Conservation (phyloP, 2,113 vertebrate genomes). For the Mesocricetus auratus region DNA sequence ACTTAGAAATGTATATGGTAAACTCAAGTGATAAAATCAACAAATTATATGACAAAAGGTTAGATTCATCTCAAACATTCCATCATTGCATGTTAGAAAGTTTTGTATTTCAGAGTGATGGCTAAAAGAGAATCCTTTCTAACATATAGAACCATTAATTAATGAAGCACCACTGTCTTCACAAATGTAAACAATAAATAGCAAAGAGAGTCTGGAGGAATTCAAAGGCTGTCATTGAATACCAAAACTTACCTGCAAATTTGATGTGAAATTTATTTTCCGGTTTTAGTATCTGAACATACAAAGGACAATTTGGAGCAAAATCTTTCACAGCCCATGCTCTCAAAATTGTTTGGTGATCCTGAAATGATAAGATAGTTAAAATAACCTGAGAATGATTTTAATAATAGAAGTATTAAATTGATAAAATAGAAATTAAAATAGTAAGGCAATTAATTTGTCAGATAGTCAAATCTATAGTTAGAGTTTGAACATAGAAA, state of each 20-base stretch:
- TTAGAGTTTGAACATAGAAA: background rate
- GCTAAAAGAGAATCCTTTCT: background rate
- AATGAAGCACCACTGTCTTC: background rate
- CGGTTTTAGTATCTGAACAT: slow-evolving; percentile 97
- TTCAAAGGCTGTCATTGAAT: background rate
- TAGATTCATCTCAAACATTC: background rate
- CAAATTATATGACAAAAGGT: background rate
- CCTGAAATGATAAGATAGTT: slow-evolving; percentile 87
- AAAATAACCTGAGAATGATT: background rate
- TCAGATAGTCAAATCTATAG: background rate
- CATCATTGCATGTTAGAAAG: background rate
- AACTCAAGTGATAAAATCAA: slow-evolving; percentile 20
- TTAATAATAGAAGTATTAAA: background rate
- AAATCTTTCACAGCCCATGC: slow-evolving; percentile 99
- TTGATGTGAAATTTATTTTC: slow-evolving; percentile 99
- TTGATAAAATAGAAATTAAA: background rate
- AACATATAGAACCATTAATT: background rate
- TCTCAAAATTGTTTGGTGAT: slow-evolving; percentile 98
- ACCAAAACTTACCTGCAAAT: slow-evolving; percentile 93
- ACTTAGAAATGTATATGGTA: background rate
- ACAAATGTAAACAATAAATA: background rate
- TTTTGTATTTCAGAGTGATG: background rate
- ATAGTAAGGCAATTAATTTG: background rate
- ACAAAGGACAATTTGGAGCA: slow-evolving; percentile 97
- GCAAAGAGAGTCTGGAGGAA: background rate